phyloP scores from a whole-genome alignment of 2,797 vertebrate species.

The Rhynchonycteris naso region DNA sequence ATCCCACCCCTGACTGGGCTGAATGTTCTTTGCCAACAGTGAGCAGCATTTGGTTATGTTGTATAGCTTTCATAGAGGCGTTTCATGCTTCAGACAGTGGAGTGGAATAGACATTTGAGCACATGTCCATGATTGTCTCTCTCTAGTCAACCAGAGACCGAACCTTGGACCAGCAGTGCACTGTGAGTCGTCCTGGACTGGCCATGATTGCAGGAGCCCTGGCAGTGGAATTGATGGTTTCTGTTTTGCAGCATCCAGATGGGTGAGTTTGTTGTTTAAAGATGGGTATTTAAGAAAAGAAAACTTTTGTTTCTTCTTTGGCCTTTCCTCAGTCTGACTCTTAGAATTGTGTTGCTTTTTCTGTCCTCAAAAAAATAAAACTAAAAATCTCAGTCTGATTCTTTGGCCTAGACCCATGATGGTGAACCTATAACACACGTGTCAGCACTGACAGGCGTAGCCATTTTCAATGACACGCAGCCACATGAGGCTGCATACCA shows the following conservation, averaged over 20 bases:
- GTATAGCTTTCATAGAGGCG: not conserved
- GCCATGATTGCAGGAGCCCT: conserved; percentile 97
- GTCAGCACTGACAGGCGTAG: too few species aligned
- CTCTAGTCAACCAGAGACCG: conserved; percentile 96
- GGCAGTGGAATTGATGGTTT: conserved; percentile 98
- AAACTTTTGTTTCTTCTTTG: not conserved
- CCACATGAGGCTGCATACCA: too few species aligned
- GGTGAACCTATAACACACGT: too few species aligned
- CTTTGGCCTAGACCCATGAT: too few species aligned
- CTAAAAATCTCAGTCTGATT: not conserved
- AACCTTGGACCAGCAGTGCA: conserved; percentile 98
- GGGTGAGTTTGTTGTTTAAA: conserved; percentile 88
- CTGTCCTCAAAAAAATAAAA: not conserved
- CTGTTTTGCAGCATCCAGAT: conserved; percentile 96
- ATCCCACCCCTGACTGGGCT: not conserved
- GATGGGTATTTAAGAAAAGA: not conserved
- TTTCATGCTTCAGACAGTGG: not conserved
- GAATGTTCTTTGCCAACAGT: not conserved
- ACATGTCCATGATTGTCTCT: conserved; percentile 21
- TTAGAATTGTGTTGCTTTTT: not conserved
- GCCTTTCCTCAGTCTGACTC: not conserved
- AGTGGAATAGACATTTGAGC: not conserved
- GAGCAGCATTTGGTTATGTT: not conserved
- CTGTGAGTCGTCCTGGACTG: conserved; percentile 96
- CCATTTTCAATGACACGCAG: too few species aligned